Evolutionary conservation across 35 echinoderm and acorn worm genomes (phyloP).

Genomic region (Apostichopus japonicus): DNA sequence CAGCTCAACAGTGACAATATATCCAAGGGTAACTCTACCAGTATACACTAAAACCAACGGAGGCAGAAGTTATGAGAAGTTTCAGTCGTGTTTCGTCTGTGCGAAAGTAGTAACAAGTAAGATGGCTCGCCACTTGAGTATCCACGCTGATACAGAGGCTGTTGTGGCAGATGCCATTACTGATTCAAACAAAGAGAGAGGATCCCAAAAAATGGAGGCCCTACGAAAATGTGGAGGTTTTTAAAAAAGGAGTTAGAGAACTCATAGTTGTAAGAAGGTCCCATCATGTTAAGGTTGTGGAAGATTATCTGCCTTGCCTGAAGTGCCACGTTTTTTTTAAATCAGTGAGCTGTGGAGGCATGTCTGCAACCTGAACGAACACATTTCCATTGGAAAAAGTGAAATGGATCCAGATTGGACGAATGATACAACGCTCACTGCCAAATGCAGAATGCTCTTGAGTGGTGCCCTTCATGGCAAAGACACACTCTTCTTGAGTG

Average conservation of each 20-base stretch:
- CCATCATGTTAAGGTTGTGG: not conserved
- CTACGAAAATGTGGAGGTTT: constrained; percentile 22
- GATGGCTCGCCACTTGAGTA: too few species aligned
- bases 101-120: too few species aligned
- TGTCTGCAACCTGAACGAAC: not conserved
- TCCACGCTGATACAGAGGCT: too few species aligned
- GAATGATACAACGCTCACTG: not conserved
- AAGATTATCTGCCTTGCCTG: constrained; percentile 46
- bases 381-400: not conserved
- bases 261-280: constrained; percentile 45
- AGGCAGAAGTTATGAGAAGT: too few species aligned
- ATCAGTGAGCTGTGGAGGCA: constrained; percentile 21
- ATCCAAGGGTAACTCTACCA: too few species aligned
- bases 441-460: constrained; percentile 47
- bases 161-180: too few species aligned
- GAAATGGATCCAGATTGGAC: not conserved
- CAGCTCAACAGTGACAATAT: too few species aligned
- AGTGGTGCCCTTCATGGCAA: constrained; percentile 5
- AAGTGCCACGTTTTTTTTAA: constrained; percentile 18
- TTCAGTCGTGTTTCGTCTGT: too few species aligned
- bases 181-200: not conserved
- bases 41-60: too few species aligned
- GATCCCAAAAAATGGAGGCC: not conserved
- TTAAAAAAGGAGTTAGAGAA: constrained; percentile 10
- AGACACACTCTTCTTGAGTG: too few species aligned